Conservation (phyloP, 2,113 vertebrate species). For the Symphodus melops region DNA sequence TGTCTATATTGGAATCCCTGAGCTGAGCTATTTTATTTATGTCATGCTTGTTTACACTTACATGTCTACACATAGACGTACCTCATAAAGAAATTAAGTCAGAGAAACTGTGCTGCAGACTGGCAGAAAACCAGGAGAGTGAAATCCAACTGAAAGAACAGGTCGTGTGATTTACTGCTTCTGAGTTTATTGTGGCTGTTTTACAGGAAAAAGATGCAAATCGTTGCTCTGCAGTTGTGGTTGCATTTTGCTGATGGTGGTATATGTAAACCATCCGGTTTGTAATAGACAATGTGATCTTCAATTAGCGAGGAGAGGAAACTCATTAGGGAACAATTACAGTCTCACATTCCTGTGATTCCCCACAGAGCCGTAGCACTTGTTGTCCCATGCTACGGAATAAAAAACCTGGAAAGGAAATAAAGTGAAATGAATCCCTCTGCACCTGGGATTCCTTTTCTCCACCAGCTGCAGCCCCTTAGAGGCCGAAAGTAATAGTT, state of each 20-base stretch:
- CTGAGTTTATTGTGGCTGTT: conserved; percentile 44
- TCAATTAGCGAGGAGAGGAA: conserved; percentile 61
- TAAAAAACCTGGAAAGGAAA: conserved; percentile 48
- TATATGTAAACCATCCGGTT: conserved; percentile 43
- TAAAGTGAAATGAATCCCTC: conserved; percentile 43
- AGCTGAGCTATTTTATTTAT: conserved; percentile 1
- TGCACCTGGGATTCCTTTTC: conserved; percentile 52
- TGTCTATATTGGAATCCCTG: background rate
- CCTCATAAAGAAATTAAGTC: background rate
- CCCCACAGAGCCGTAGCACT: conserved; percentile 55
- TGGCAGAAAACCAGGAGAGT: conserved; percentile 16
- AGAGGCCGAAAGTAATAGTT: conserved; percentile 50
- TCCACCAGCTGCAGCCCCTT: conserved; percentile 58
- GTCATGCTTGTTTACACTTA: conserved; percentile 7
- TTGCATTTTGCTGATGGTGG: conserved; percentile 52
- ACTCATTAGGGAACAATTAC: conserved; percentile 75
- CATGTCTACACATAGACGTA: background rate
- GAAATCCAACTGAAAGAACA: conserved; percentile 6
- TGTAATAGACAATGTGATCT: conserved; percentile 55
- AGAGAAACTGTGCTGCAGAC: conserved; percentile 10
- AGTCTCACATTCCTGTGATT: conserved; percentile 46
- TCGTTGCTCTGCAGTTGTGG: conserved; percentile 52
- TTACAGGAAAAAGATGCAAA: conserved; percentile 33
- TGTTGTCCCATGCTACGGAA: conserved; percentile 34
- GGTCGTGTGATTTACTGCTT: conserved; percentile 29